Conservation (phyloP, 2,797 vertebrate genomes). For the Aphelocoma californica region DNA sequence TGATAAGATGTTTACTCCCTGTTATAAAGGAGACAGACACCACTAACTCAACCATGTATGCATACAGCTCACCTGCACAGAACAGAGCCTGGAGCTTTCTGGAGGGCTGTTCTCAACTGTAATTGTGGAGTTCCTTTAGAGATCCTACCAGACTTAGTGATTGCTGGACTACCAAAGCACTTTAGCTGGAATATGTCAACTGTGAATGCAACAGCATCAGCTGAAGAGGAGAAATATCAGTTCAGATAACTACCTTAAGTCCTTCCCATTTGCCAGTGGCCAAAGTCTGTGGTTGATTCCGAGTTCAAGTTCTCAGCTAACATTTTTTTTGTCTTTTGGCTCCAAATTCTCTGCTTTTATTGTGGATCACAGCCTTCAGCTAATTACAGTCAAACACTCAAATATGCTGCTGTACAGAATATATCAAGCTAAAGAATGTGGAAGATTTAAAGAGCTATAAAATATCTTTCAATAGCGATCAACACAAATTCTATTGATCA, state of each 20-base stretch:
- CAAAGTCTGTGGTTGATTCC: neutral
- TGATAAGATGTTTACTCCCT: neutral
- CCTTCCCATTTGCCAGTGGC: neutral
- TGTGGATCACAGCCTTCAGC: neutral
- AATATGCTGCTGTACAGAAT: neutral
- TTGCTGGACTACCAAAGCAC: neutral
- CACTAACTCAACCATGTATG: neutral
- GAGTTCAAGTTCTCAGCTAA: neutral
- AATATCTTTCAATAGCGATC: neutral
- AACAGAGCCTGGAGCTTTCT: neutral
- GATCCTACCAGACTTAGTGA: neutral
- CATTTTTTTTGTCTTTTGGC: neutral
- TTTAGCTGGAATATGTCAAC: neutral
- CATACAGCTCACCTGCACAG: neutral
- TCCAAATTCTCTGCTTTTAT: neutral
- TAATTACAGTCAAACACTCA: neutral
- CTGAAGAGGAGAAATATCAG: neutral
- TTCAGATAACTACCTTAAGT: neutral
- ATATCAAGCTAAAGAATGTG: rapidly evolving
- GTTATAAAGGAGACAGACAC: neutral
- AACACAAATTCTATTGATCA: neutral
- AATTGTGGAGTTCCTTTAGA: neutral
- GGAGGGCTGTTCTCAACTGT: neutral
- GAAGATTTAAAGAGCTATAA: neutral
- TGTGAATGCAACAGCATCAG: neutral